A percentile compares a stretch with the other conserved stretches of the same genome.
Conservation (phyloP, 2,113 vertebrate genomes). For the Cottus gobio region DNA sequence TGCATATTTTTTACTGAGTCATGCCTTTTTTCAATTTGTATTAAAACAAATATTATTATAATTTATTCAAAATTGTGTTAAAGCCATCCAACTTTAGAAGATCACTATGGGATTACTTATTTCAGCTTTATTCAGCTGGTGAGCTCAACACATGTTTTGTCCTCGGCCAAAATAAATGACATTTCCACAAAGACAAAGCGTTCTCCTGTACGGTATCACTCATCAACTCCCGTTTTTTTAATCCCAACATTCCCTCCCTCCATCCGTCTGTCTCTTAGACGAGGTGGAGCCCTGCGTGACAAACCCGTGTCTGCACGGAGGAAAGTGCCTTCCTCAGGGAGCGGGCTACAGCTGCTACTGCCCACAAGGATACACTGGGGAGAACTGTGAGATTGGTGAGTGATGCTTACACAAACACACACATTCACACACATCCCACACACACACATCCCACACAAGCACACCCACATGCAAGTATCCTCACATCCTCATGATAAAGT, state of each 20-base stretch:
- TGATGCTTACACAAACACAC: conserved; percentile 29
- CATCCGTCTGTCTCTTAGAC: conserved; percentile 64
- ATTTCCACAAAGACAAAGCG: conserved; percentile 1
- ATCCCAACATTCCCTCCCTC: background rate
- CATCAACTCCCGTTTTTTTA: conserved; percentile 26
- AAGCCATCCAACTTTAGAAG: conserved; percentile 6
- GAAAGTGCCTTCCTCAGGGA: conserved; percentile 87
- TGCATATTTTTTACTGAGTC: conserved; percentile 1
- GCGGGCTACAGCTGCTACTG: conserved; percentile 90
- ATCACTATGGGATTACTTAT: conserved; percentile 14
- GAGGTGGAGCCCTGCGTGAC: conserved; percentile 85
- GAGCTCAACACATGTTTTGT: conserved; percentile 17
- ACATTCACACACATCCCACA: conserved; percentile 13
- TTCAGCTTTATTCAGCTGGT: background rate
- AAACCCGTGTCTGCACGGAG: conserved; percentile 92
- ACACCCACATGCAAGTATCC: background rate
- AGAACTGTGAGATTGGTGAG: conserved; percentile 98
- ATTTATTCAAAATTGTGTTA: background rate
- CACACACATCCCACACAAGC: conserved; percentile 4
- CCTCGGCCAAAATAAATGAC: background rate
- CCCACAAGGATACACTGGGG: conserved; percentile 89
- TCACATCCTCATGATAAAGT: conserved; percentile 29
- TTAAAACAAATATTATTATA: no score
- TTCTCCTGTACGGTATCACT: conserved; percentile 10
- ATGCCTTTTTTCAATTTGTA: conserved; percentile 9